These are phyloP conservation scores for Corynorhinus townsendii DNA, from an alignment of 2,113 vertebrate genomes.

Conservation along the genomic window DNA sequence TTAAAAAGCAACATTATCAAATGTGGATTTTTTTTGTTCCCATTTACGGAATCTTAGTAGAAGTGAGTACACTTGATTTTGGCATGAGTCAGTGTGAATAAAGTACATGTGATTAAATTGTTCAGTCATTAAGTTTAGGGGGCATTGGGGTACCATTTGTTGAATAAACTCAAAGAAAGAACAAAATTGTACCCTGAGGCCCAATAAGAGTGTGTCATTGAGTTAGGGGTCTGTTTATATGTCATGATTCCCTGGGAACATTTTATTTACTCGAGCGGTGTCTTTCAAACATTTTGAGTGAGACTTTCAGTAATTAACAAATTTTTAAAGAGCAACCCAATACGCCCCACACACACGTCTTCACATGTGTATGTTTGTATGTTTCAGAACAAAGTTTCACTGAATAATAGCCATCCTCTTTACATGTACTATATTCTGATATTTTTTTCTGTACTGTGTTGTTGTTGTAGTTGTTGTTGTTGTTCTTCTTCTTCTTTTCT, in stretches of 20 bases:
- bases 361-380: not conserved
- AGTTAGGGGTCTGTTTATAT: not conserved
- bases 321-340: not conserved
- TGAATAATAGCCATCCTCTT: not conserved
- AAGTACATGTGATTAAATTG: slow-evolving; percentile 27
- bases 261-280: not conserved
- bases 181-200: not conserved
- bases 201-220: not conserved
- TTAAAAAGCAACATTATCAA: not conserved
- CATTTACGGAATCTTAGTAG: not conserved
- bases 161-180: not conserved
- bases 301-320: not conserved
- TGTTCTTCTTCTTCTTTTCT: not conserved
- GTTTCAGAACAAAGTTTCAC: not conserved
- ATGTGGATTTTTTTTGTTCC: not conserved
- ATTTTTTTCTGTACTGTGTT: not conserved
- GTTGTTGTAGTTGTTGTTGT: not conserved
- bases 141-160: not conserved
- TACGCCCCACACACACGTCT: not conserved
- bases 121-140: slow-evolving; percentile 36
- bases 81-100: not conserved
- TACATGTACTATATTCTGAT: not conserved
- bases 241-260: not conserved
- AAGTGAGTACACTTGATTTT: not conserved
- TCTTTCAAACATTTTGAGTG: not conserved